Evolutionary conservation across 2,888 invertebrate species (phyloP).

Genomic region (Thumatha senex): DNA sequence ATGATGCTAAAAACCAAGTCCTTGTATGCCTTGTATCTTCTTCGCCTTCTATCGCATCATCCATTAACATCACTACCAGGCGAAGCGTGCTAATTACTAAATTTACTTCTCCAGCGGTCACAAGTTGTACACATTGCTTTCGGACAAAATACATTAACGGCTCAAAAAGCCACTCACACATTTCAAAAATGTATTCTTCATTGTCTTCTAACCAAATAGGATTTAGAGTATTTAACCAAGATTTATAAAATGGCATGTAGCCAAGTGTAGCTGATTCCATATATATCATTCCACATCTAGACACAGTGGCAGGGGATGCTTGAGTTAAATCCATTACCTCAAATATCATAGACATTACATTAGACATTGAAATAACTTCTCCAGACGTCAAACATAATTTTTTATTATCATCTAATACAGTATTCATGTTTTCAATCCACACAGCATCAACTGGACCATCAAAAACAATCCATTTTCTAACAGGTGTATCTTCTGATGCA

Average conservation of each 20-base stretch:
- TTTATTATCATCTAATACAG: conserved; percentile 94
- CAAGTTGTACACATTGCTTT: conserved; percentile 86
- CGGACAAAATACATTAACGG: conserved; percentile 88
- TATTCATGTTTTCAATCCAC: conserved; percentile 96
- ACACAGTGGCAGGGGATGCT: conserved; percentile 94
- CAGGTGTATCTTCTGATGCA: conserved; percentile 88
- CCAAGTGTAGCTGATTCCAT: conserved; percentile 93
- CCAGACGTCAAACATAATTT: conserved; percentile 94
- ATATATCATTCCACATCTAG: conserved; percentile 95
- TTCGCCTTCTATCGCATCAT: conserved; percentile 87
- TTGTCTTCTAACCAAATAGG: conserved; percentile 86
- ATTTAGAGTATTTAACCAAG: conserved; percentile 89
- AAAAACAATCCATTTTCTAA: conserved; percentile 96
- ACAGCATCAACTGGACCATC: conserved; percentile 95
- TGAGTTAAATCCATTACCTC: conserved; percentile 94
- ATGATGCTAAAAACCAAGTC: conserved; percentile 90
- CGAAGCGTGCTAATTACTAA: conserved; percentile 88
- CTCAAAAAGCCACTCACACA: conserved; percentile 91
- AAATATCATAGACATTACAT: conserved; percentile 93
- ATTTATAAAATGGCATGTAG: conserved; percentile 90
- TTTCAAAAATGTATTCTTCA: conserved; percentile 81
- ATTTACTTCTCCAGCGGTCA: conserved; percentile 88
- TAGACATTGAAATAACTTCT: conserved; percentile 92
- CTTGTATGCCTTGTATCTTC: conserved; percentile 88
- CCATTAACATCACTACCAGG: conserved; percentile 90